phyloP scores from a whole-genome alignment of 2,888 invertebrate genomes.

The Eumacrocentrus americanus region DNA sequence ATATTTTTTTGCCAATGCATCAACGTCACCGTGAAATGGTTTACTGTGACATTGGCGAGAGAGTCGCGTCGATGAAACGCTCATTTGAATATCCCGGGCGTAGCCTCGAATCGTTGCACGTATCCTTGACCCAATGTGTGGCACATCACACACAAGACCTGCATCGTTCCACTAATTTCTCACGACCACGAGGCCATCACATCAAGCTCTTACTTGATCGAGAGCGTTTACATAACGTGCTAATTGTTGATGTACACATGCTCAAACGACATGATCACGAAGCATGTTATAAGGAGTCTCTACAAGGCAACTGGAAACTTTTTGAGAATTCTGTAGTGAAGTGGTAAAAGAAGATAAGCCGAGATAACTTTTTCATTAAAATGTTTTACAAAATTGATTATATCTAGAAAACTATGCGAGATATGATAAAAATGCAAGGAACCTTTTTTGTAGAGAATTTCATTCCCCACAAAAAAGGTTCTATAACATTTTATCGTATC shows the following conservation, averaged over 20 bases:
- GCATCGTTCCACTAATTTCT: constrained; percentile 36
- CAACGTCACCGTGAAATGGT: background rate
- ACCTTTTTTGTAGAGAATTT: no score
- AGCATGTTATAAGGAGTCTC: no score
- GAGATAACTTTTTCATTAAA: no score
- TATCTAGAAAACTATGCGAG: no score
- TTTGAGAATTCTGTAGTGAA: no score
- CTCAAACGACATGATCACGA: no score
- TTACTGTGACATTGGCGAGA: background rate
- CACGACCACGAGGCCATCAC: constrained; percentile 16
- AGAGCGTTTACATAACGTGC: constrained; percentile 9
- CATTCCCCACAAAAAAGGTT: no score
- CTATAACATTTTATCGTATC: no score
- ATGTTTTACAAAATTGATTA: no score
- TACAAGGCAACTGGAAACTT: no score
- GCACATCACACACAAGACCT: constrained; percentile 22
- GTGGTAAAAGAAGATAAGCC: no score
- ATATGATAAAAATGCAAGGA: no score
- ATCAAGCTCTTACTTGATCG: background rate
- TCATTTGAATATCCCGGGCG: constrained; percentile 25
- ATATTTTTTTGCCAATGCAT: background rate
- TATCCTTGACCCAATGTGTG: constrained; percentile 36
- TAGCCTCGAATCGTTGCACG: constrained; percentile 13
- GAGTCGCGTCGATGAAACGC: constrained; percentile 11
- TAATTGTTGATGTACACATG: constrained; percentile 7